Evolutionary conservation across 2,113 vertebrate species (phyloP).

Genomic region (Pteropus alecto): DNA sequence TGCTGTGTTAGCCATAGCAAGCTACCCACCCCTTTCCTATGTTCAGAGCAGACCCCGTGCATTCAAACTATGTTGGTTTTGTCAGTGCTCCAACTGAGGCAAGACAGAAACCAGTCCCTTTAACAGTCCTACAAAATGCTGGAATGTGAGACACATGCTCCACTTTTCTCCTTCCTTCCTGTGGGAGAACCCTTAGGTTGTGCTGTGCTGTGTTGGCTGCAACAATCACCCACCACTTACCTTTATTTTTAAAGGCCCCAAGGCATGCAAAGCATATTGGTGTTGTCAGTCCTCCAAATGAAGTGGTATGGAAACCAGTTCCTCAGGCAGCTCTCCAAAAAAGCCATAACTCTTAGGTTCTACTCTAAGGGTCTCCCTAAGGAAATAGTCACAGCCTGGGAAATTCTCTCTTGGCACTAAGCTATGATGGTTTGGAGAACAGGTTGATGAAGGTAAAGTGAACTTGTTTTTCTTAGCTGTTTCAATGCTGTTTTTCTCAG

Average conservation of each 20-base stretch:
- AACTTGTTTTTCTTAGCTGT: background rate
- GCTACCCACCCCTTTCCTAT: background rate
- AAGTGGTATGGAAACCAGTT: background rate
- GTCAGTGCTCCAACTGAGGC: background rate
- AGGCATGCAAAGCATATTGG: background rate
- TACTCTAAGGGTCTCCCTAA: background rate
- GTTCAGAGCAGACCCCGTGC: background rate
- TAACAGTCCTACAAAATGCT: background rate
- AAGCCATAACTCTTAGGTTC: background rate
- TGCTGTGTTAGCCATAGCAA: background rate
- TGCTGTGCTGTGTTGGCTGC: background rate
- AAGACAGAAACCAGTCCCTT: background rate
- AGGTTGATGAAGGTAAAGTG: background rate
- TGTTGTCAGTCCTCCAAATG: background rate
- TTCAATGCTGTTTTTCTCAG: background rate
- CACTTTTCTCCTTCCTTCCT: background rate
- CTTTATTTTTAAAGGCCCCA: background rate
- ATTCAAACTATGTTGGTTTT: background rate
- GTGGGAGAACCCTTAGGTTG: background rate
- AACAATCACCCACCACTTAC: background rate
- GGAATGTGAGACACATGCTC: background rate
- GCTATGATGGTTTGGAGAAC: background rate
- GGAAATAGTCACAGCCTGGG: background rate
- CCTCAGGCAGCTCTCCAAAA: background rate
- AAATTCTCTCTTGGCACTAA: background rate